Conservation (phyloP, 2,113 vertebrate species). For the Arvicanthis niloticus region DNA sequence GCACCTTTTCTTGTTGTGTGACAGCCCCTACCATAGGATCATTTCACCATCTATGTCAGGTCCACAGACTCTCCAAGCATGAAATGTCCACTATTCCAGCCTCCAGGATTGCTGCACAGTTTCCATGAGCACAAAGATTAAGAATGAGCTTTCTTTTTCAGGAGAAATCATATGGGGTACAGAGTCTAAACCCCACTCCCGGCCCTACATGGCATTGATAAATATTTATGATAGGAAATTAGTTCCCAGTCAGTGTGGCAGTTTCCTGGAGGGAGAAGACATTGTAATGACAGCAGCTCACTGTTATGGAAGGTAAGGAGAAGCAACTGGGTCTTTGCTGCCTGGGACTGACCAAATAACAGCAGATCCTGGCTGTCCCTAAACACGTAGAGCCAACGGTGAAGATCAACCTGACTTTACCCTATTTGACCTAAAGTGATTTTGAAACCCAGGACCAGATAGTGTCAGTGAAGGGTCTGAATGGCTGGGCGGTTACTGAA, state of each 20-base stretch:
- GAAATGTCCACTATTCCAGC: neutral
- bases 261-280: neutral
- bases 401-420: neutral
- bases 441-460: neutral
- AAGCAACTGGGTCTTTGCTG: neutral
- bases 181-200: neutral
- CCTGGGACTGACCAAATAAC: neutral
- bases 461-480: neutral
- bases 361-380: neutral
- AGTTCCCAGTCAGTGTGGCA: accelerated
- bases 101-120: neutral
- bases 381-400: neutral
- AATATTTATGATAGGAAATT: accelerated
- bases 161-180: neutral
- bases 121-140: neutral
- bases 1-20: neutral
- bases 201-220: neutral
- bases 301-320: neutral
- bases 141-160: neutral
- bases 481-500: neutral
- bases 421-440: neutral
- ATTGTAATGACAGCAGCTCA: neutral
- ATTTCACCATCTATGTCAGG: neutral
- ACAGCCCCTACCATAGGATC: neutral
- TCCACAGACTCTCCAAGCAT: neutral